Percentiles rank a stretch among this genome's conserved stretches.
phyloP scores from a whole-genome alignment of 2,113 vertebrate species.

The Condylura cristata region DNA sequence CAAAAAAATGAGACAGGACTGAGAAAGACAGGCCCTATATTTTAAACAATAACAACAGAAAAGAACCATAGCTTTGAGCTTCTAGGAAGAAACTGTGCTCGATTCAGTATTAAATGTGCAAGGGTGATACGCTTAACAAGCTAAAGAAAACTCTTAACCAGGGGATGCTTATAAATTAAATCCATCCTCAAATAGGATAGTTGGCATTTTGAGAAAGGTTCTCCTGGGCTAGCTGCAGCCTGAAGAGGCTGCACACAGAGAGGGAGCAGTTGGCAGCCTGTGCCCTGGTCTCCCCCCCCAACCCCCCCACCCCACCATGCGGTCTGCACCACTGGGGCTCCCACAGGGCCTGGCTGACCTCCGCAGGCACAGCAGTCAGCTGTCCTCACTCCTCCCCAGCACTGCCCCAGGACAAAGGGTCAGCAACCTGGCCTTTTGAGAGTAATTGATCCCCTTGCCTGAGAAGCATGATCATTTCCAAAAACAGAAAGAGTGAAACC shows the following conservation, averaged over 20 bases:
- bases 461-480: conserved; percentile 46
- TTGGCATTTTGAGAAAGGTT: background rate
- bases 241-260: background rate
- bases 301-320: background rate
- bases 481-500: background rate
- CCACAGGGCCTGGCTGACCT: background rate
- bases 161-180: background rate
- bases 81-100: background rate
- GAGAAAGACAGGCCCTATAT: background rate
- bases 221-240: background rate
- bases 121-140: background rate
- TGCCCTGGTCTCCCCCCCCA: background rate
- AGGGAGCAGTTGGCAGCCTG: background rate
- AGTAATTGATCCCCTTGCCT: conserved; percentile 37
- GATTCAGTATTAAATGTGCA: background rate
- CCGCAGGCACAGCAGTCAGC: background rate
- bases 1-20: background rate
- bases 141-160: background rate
- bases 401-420: conserved; percentile 53
- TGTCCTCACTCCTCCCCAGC: background rate
- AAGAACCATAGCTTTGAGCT: background rate
- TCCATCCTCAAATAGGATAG: background rate
- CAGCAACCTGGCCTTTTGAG: conserved; percentile 15
- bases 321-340: background rate
- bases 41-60: background rate